Evolutionary conservation across 2,113 vertebrate genomes (phyloP).

Genomic region (Corythoichthys haematopterus): DNA sequence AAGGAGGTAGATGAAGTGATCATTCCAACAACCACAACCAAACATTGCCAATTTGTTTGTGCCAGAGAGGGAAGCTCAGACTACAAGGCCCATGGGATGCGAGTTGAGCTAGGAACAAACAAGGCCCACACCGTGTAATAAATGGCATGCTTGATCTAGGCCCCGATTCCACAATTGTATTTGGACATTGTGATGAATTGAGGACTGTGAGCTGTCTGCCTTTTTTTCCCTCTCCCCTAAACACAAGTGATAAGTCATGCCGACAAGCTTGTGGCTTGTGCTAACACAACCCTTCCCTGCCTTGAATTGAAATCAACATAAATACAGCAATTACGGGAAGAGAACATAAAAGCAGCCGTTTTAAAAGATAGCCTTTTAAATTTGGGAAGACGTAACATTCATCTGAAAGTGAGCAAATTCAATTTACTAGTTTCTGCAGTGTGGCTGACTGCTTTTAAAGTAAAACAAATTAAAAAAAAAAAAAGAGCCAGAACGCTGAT

Average conservation of each 20-base stretch:
- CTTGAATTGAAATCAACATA: not conserved
- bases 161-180: constrained; percentile 56
- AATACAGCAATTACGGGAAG: not conserved
- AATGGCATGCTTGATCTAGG: constrained; percentile 52
- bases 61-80: constrained; percentile 41
- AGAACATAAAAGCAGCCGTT: not conserved
- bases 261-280: constrained; percentile 12
- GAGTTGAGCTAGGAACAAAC: constrained; percentile 45
- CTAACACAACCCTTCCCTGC: not conserved
- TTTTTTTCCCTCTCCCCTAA: constrained; percentile 17
- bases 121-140: constrained; percentile 59
- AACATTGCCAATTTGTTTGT: constrained; percentile 45
- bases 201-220: constrained; percentile 33
- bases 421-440: not conserved
- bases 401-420: not conserved
- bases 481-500: not conserved
- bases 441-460: not conserved
- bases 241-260: constrained; percentile 49
- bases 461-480: not conserved
- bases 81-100: constrained; percentile 46
- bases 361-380: not conserved
- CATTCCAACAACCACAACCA: constrained; percentile 15
- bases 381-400: not conserved
- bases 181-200: constrained; percentile 68
- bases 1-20: constrained; percentile 1